These are phyloP conservation scores for Muschampia plurimacula DNA, from an alignment of 2,888 invertebrate genomes.

Conservation along the genomic window DNA sequence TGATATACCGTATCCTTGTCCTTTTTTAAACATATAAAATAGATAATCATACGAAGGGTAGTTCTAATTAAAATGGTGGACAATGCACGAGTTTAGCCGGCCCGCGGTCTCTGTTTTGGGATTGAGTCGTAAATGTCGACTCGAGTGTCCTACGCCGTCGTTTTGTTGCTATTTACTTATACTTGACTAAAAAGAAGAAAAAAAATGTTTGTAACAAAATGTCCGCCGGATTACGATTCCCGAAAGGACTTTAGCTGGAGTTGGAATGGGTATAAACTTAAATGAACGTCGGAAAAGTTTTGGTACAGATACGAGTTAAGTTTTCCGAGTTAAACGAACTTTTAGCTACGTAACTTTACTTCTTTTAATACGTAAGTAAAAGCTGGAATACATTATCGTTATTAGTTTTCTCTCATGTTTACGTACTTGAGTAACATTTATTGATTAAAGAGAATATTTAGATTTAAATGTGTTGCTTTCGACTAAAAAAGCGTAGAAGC, in stretches of 20 bases:
- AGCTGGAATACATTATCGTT: slow-evolving; percentile 23
- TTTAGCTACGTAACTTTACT: slow-evolving; percentile 35
- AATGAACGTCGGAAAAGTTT: slow-evolving; percentile 62
- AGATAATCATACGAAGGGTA: slow-evolving; percentile 51
- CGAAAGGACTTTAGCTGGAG: slow-evolving; percentile 59
- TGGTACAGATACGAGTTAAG: slow-evolving; percentile 56
- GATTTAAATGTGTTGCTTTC: not conserved
- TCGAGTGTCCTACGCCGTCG: slow-evolving; percentile 74
- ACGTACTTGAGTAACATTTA: not conserved
- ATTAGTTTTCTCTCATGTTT: slow-evolving; percentile 10
- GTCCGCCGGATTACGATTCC: slow-evolving; percentile 59
- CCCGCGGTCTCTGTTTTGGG: slow-evolving; percentile 73
- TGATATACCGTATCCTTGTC: slow-evolving; percentile 46
- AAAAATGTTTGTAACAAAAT: slow-evolving; percentile 55
- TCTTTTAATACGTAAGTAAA: slow-evolving; percentile 31
- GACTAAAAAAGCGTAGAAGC: slow-evolving; percentile 55
- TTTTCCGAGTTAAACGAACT: slow-evolving; percentile 58
- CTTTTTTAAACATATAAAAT: slow-evolving; percentile 30
- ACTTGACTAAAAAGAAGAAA: slow-evolving; percentile 61
- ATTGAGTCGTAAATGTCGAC: slow-evolving; percentile 85
- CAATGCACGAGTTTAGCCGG: slow-evolving; percentile 66
- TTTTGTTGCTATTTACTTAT: slow-evolving; percentile 74
- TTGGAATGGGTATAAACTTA: slow-evolving; percentile 63
- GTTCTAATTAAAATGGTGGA: slow-evolving; percentile 71
- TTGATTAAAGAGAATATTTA: not conserved